Conservation (phyloP, 2,113 vertebrate species). For the Gavia stellata region DNA sequence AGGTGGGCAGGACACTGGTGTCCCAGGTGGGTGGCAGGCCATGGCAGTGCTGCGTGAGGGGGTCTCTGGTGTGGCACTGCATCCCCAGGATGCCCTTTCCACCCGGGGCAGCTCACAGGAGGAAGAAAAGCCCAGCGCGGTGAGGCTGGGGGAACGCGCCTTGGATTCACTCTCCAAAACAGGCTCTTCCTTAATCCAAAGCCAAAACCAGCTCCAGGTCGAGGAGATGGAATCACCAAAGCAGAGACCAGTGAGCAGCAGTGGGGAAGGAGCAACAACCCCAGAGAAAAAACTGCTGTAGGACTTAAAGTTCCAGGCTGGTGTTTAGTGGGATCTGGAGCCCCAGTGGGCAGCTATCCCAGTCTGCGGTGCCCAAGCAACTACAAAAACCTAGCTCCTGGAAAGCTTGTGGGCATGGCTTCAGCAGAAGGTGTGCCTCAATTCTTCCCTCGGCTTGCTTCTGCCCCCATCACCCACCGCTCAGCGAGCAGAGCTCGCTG, state of each 20-base stretch:
- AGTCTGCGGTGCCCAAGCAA: not conserved
- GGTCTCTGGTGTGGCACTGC: not conserved
- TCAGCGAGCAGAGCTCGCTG: not conserved
- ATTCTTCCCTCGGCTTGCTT: not conserved
- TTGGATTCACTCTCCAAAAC: not conserved
- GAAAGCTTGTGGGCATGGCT: not conserved
- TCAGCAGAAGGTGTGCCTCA: not conserved
- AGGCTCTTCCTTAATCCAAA: not conserved
- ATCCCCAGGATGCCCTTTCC: not conserved
- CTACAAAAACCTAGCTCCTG: not conserved
- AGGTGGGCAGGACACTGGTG: rapidly evolving
- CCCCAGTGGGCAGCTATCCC: not conserved
- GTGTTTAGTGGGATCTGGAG: not conserved
- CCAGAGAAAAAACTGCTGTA: not conserved
- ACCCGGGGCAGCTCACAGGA: not conserved
- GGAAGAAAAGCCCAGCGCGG: not conserved
- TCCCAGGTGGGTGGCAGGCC: not conserved
- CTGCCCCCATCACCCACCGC: rapidly evolving
- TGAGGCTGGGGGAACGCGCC: not conserved
- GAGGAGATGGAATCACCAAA: not conserved
- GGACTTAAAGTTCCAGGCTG: not conserved
- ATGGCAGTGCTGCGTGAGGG: not conserved
- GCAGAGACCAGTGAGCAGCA: not conserved
- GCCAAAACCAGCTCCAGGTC: not conserved
- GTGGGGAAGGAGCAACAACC: not conserved